Percentiles rank a stretch among this genome's conserved stretches.
These are phyloP conservation scores for Drosophila watanabei DNA, from an alignment of 1,140 invertebrate genomes.

Conservation along the genomic window DNA sequence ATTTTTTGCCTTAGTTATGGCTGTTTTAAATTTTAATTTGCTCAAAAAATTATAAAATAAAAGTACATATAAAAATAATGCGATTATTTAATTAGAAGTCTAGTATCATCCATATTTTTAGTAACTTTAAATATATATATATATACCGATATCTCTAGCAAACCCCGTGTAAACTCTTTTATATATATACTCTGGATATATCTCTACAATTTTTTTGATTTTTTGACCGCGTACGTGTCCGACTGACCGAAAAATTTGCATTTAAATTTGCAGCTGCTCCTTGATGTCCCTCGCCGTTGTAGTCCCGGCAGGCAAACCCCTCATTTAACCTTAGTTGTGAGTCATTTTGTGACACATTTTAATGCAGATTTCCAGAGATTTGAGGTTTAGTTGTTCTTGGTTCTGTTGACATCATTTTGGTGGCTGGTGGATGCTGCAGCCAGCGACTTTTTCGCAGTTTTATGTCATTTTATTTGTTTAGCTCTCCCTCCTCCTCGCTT, in stretches of 20 bases:
- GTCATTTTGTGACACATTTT: slow-evolving; percentile 41
- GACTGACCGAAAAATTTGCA: slow-evolving; percentile 28
- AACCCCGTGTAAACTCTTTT: neutral
- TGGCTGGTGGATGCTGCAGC: slow-evolving; percentile 4
- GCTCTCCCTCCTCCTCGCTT: slow-evolving; percentile 35
- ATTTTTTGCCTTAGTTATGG: too few relatives aligned
- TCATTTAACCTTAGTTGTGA: neutral
- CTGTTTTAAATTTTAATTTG: neutral
- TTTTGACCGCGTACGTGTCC: neutral
- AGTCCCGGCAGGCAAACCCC: neutral
- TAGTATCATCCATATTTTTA: neutral
- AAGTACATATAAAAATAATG: neutral
- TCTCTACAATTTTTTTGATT: neutral
- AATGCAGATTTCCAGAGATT: slow-evolving; percentile 34
- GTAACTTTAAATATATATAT: neutral
- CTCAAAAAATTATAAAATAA: too few relatives aligned
- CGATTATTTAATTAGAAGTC: too few relatives aligned
- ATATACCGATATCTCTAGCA: neutral
- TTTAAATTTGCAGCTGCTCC: slow-evolving; percentile 28
- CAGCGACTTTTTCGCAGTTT: slow-evolving; percentile 24
- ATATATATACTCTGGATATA: neutral
- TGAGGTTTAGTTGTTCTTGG: slow-evolving; percentile 26
- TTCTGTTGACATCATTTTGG: slow-evolving; percentile 68
- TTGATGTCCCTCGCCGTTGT: neutral
- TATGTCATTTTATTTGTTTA: slow-evolving; percentile 71